These are phyloP conservation scores for Agelastica alni DNA, from an alignment of 2,888 invertebrate genomes.

Conservation along the genomic window DNA sequence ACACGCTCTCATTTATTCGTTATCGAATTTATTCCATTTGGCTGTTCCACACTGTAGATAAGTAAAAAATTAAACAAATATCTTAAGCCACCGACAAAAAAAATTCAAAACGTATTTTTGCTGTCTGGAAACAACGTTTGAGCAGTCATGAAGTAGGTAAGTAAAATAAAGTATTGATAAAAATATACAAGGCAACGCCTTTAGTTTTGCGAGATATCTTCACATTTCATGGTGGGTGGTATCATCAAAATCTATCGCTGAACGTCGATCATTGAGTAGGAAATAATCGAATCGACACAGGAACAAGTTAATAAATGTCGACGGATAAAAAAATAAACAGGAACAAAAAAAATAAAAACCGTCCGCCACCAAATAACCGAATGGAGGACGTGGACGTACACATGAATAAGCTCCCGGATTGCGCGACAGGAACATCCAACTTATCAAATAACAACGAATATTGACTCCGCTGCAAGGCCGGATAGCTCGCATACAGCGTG, in stretches of 20 bases:
- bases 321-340: not conserved
- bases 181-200: too few relatives aligned
- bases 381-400: slow-evolving; percentile 28
- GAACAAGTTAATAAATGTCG: slow-evolving; percentile 1
- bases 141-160: too few relatives aligned
- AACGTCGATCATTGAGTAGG: not conserved
- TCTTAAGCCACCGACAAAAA: too few relatives aligned
- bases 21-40: too few relatives aligned
- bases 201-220: too few relatives aligned
- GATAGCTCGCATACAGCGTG: not conserved
- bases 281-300: not conserved
- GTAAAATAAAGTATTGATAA: too few relatives aligned
- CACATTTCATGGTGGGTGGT: too few relatives aligned
- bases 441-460: slow-evolving; percentile 17
- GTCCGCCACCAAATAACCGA: not conserved
- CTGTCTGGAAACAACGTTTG: too few relatives aligned
- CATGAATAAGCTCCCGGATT: slow-evolving; percentile 29
- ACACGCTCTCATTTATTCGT: too few relatives aligned
- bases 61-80: too few relatives aligned
- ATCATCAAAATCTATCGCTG: not conserved
- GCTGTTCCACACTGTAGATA: too few relatives aligned
- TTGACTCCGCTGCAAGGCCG: slow-evolving; percentile 15
- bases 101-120: too few relatives aligned
- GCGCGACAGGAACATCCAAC: slow-evolving; percentile 9
- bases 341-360: not conserved